These are phyloP conservation scores for Ochotona curzoniae DNA, from an alignment of 2,113 vertebrate genomes.

Conservation along the genomic window DNA sequence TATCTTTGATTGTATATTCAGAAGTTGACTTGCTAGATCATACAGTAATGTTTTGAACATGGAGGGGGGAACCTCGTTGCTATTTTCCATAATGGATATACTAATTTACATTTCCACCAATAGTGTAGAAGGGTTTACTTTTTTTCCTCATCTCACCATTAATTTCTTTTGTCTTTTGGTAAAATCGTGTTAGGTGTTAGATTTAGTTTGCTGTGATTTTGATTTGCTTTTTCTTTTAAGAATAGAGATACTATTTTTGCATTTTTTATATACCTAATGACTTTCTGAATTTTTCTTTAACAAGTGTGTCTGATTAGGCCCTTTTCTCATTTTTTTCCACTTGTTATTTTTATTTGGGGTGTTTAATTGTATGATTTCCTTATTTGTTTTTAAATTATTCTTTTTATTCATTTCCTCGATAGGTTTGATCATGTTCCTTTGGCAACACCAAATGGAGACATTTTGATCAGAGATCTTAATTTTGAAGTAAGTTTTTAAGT, in stretches of 20 bases:
- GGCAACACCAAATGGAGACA: constrained; percentile 97
- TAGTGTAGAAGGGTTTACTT: background rate
- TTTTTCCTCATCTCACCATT: background rate
- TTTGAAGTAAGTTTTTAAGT: constrained; percentile 91
- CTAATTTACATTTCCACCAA: background rate
- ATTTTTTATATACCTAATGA: background rate
- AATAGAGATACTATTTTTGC: background rate
- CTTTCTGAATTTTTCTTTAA: background rate
- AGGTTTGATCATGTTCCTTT: constrained; percentile 97
- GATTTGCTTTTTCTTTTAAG: background rate
- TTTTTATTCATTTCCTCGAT: constrained; percentile 68
- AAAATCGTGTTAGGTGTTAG: background rate
- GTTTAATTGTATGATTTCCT: background rate
- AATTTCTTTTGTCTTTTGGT: background rate
- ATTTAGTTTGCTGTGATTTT: background rate
- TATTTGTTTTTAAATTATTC: constrained; percentile 20
- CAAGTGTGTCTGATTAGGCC: background rate
- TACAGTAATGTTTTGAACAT: background rate
- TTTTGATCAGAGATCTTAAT: constrained; percentile 94
- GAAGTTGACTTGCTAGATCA: background rate
- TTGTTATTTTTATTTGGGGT: background rate
- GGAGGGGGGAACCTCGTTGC: no score
- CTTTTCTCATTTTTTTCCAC: background rate
- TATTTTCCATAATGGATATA: background rate
- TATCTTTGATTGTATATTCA: background rate